Base-by-base conservation (phyloP, 2,888 invertebrate species). In the Sympetrum striolatum region DNA sequence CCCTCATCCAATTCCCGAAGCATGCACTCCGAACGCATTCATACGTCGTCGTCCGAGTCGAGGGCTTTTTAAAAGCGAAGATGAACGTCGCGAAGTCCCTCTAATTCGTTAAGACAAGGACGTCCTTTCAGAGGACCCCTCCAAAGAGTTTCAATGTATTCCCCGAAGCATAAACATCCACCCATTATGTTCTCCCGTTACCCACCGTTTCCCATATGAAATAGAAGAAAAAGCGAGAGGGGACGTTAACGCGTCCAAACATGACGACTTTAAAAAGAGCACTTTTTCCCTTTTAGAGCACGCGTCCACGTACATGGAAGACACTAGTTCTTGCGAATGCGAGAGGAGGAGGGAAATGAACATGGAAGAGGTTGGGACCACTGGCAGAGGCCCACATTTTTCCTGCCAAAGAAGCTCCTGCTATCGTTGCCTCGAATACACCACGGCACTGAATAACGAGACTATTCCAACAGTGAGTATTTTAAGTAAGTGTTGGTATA, bases 91-190 rank as follows among this genome's bases (percentile, higher is more conserved):
- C 31, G 82, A 60, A 86, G 60, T 86, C 86, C 22, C 64, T 86
- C 60, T 86, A 86, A 86, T 86, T 86, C 86, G 86, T 86, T 37
- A 37, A 60, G 86, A 86, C 86, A 86, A 86, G 86, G 60, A n/a
- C 86, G 35, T 37, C 60, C 86, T 86, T 86, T 86, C 86, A 86
- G 60, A 37, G 60, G 31, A 60, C 60, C 58, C 60, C 37, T 60
- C 64, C 86, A 86, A 60, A 86, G 60, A 64, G 60, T 73, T 73
- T 73, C 73, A 73, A 73, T 73, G 73, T 73, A 73, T 73, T 31
- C 73, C 15, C 60, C 60, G 60, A 37, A 86, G 60, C 60, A 86
- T 60, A 86, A 86, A 58, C 86, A 86, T 60, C 12, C 31, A 14
- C 31, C 86, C 86, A 35, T 60, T 86, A 37, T 37, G 60, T 22